Evolutionary conservation across 1,140 invertebrate genomes (phyloP), one percentile per base, ranked within the genome.

Genomic region (Cheumatopsyche charites): DNA sequence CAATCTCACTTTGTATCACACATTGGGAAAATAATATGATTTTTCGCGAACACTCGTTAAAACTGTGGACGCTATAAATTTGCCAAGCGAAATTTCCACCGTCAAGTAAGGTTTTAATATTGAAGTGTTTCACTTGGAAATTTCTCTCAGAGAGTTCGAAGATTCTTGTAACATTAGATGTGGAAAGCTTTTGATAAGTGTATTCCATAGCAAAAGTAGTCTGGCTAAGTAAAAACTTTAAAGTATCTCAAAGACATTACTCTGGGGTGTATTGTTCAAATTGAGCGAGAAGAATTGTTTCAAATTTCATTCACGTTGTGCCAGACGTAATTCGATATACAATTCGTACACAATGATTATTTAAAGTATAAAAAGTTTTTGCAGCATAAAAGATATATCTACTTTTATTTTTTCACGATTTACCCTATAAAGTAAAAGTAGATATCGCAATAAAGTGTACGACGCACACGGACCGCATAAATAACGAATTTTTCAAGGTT

Each of bases 401-500:
- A n/a, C n/a, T n/a, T n/a, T n/a, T n/a, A n/a, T 36, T 58, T 25
- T 58, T 12, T 58, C 21, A 25, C 19, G 55, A 25, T 58, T 58
- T 58, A 17, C 2, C 21, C 23, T 52, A 52, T 52, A 52, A 25
- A 58, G 23, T 58, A 58, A 58, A 26, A 58, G 23, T 26, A 58
- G 55, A 58, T 26, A 58, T 58, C 19, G 23, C 55, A 26, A 36
- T 26, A 58, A 58, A 58, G 23, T 58, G 23, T 25, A 58, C 55
- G 23, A 6, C 2, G 21, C 21, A 26, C 55, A 58, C 55, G 55
- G 12, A 25, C 23, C 23, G 55, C 55, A 58, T 58, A 26, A 58
- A 58, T 58, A 58, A 58, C 25, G 55, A 58, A 58, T 25, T 58
- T 58, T 58, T 58, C 55, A 58, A 58, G 55, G 55, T 58, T 58